Base-by-base conservation (phyloP, 2,888 invertebrate genomes). In the Pardosa pseudoannulata region DNA sequence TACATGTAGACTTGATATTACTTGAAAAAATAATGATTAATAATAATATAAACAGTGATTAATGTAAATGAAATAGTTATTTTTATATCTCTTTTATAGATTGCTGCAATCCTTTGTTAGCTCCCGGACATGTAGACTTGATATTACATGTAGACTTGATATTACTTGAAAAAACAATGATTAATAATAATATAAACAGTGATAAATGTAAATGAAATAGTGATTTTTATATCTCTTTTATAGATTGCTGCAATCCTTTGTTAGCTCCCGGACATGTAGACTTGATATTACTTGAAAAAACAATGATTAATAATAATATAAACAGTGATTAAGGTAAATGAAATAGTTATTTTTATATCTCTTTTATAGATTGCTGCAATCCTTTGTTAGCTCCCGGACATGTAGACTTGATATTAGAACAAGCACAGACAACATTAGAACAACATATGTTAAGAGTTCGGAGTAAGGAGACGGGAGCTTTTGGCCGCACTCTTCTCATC, bases 331-430 rank as follows among this genome's bases (percentile, higher is more conserved):
- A n/a, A n/a, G n/a, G n/a, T n/a, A n/a, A n/a, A n/a, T n/a, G n/a
- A 36, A 36, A 5, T 36, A 36, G 11, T 36, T 7, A 46, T 46
- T 46, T 46, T 46, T 46, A 16, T 46, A 36, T 67, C 19, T 62
- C 13, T 75, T 16, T 39, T 64, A 1, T 46, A 87, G 87, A 87
- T 46, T 88, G 83, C 67, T 74, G 28, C 41, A 79, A 75, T 19
- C 81, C 81, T 1, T 39, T 88, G 27, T 11, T 88, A 64, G 83
- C 81, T 0, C 64, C 78, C 1, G 62, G 56, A 6, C 78, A 81
- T 1, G 86, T 88, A 3, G 88, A 86, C 39, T 50, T 75, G 19
- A 88, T 88, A 19, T 41, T 88, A 28, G 88, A 88, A 16, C 88
- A 88, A 50, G 83, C 88, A 7, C 88, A 88, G 31, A 86, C 85